Conservation (phyloP, 2,797 vertebrate species). For the Netta rufina region DNA sequence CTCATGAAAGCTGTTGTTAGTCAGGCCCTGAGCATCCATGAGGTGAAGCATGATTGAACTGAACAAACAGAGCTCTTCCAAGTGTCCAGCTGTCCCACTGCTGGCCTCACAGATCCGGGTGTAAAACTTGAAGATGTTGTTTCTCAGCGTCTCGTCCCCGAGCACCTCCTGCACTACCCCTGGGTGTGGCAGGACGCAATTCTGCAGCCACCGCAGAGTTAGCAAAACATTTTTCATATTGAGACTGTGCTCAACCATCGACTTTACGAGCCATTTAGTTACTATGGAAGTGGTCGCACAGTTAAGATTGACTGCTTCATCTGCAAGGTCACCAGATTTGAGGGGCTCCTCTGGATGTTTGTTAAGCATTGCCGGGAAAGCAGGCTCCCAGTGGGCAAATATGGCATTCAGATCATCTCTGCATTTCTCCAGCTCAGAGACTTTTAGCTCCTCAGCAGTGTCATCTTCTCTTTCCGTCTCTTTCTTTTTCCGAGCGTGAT, state of each 20-base stretch:
- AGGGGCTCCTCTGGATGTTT: not conserved
- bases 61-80: conserved; percentile 72
- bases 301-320: conserved; percentile 11
- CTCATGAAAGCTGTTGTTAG: conserved; percentile 39
- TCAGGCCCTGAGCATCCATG: conserved; percentile 70
- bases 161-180: conserved; percentile 67
- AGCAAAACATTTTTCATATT: conserved; percentile 49
- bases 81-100: not conserved
- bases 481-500: not conserved
- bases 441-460: conserved; percentile 15
- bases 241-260: conserved; percentile 67
- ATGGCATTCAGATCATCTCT: conserved; percentile 79
- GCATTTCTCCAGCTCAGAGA: conserved; percentile 75
- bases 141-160: conserved; percentile 67
- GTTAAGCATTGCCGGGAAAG: not conserved
- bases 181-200: conserved; percentile 59
- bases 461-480: conserved; percentile 48
- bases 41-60: conserved; percentile 84
- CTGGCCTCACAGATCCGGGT: conserved; percentile 64
- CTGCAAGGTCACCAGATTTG: not conserved
- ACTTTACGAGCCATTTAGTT: conserved; percentile 82
- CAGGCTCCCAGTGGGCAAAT: conserved; percentile 85
- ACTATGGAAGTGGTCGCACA: conserved; percentile 65
- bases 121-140: conserved; percentile 84
- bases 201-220: conserved; percentile 83